Base-by-base conservation (phyloP, 64 coral and sea anemone species). In the Anthopleura sola region DNA sequence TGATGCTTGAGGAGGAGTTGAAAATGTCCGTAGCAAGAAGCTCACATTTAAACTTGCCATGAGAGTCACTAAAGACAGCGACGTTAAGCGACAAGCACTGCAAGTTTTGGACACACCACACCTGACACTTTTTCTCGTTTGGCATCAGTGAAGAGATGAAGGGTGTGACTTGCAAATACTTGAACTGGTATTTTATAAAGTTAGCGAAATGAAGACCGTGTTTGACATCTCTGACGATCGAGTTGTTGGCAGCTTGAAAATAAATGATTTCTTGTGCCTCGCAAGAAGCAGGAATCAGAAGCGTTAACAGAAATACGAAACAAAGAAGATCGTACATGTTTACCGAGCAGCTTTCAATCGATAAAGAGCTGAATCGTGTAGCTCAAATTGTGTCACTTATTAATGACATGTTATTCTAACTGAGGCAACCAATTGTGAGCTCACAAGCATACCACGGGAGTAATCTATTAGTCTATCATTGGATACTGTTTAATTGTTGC, bases 11-110 rank as follows among this genome's bases (percentile, higher is more conserved):
- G 24, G 81, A 83, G 2, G 49, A 54, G 14, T 83, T 56, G 48
- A 56, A 83, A 24, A 33, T 83, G 3, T 55, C 53, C 8, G 81
- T 56, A 29, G 50, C 31, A 15, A 83, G 49, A 36, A 83, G 49
- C 31, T 83, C 26, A 58, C 81, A 83, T 33, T 36, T 7, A 4
- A 49, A 20, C 18, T n/a, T 17, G 28, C 51, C 81, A 54, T n/a
- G 29, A 56, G 31, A 36, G 21, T 51, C 14, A 9, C 26, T 24
- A 2, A 36, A 56, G 24, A 31, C 50, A n/a, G 21, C 81, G 3
- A 83, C 33, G 81, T 83, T 83, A 57, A 54, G 12, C 49, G 81
- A 83, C 49, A 83, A 83, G 14, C 81, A 83, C 28, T 15, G 24
- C 4, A 9, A 36, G 24, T 83, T 20, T 17, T 83, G 54, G 9